Conservation (phyloP, 2,113 vertebrate species). For the Brienomyrus longianalis region DNA sequence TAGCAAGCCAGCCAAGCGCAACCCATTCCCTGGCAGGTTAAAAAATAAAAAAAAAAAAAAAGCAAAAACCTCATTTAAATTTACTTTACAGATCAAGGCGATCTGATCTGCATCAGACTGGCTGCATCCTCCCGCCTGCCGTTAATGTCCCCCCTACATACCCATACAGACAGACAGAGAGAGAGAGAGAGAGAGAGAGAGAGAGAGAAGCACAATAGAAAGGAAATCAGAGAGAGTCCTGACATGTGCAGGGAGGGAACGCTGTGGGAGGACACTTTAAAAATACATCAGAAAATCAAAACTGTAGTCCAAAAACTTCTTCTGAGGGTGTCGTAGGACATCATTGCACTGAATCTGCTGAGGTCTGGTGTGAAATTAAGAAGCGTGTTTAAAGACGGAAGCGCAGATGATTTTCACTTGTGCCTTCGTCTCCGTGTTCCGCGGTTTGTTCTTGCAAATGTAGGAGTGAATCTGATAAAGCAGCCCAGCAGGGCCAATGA, state of each 20-base stretch:
- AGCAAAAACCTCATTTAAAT: conserved; percentile 57
- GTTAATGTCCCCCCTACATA: not conserved
- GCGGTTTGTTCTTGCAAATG: not conserved
- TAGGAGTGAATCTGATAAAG: conserved; percentile 1
- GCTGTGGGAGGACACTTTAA: conserved; percentile 17
- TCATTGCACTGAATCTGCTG: not conserved
- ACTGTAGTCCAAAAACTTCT: not conserved
- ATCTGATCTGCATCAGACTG: conserved; percentile 43
- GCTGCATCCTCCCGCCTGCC: conserved; percentile 37
- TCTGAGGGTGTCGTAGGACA: not conserved
- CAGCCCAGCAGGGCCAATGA: not conserved
- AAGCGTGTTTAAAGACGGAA: not conserved
- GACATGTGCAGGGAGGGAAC: not conserved
- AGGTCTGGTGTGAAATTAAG: conserved; percentile 8
- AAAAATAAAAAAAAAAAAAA: conserved; percentile 20
- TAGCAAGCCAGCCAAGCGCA: conserved; percentile 57
- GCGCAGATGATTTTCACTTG: not conserved
- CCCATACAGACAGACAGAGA: not conserved
- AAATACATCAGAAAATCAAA: conserved; percentile 12
- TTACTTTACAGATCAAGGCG: conserved; percentile 50
- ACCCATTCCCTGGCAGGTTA: conserved; percentile 50
- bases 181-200: not conserved
- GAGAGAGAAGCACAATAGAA: not conserved
- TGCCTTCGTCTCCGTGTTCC: not conserved
- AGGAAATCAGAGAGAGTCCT: conserved; percentile 7